Percentiles rank a stretch among this genome's conserved stretches.
Evolutionary conservation across 1,140 invertebrate species (phyloP).

Genomic region (Drosophila grimshawi): DNA sequence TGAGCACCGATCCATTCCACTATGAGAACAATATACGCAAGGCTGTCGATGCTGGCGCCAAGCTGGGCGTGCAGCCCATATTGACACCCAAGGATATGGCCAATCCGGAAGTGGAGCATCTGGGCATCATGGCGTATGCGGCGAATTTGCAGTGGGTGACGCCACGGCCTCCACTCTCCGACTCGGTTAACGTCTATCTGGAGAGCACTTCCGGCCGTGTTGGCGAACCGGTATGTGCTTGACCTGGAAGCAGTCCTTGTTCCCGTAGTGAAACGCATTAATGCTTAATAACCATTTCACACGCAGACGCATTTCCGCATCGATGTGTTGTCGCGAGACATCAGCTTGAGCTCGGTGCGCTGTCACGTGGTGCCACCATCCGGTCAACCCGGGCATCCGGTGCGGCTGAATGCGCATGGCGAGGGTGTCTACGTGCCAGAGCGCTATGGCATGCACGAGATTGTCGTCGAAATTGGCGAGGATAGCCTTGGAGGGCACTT

Average conservation of each 20-base stretch:
- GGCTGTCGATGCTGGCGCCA: conserved; percentile 88
- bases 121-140: conserved; percentile 98
- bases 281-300: conserved; percentile 71
- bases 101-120: conserved; percentile 96
- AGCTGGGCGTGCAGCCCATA: conserved; percentile 93
- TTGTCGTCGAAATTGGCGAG: conserved; percentile 87
- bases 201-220: conserved; percentile 93
- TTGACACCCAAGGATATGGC: conserved; percentile 97
- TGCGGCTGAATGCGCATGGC: conserved; percentile 89
- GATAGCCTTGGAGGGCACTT: conserved; percentile 88
- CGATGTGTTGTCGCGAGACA: conserved; percentile 91
- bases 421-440: conserved; percentile 94
- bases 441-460: conserved; percentile 96
- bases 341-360: conserved; percentile 91
- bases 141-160: conserved; percentile 95
- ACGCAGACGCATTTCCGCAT: conserved; percentile 92
- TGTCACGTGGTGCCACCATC: conserved; percentile 93
- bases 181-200: conserved; percentile 90
- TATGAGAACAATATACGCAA: conserved; percentile 94
- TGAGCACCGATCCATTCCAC: conserved; percentile 89
- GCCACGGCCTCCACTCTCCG: conserved; percentile 91
- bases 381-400: conserved; percentile 86
- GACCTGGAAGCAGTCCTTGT: background rate
- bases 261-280: conserved; percentile 24
- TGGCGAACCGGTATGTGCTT: conserved; percentile 90